phyloP scores from a whole-genome alignment of 2,113 vertebrate genomes.

The Caretta caretta region DNA sequence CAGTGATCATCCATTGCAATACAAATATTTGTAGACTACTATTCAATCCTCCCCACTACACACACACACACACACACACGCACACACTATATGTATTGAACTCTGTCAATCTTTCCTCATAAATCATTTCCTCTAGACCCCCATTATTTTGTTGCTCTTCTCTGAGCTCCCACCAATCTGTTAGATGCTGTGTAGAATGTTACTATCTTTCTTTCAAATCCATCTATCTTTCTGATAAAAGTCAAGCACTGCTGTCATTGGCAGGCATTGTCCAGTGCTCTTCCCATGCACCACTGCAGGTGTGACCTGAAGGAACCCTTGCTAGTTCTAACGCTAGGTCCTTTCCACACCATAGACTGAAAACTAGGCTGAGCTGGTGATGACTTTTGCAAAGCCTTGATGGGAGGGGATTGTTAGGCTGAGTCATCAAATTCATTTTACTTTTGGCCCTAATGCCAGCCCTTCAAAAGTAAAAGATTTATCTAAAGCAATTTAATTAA shows the following conservation, averaged over 20 bases:
- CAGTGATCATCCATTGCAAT: neutral
- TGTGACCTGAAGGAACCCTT: too few relatives aligned
- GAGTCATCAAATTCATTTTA: neutral
- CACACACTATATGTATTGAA: neutral
- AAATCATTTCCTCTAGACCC: neutral
- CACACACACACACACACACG: neutral
- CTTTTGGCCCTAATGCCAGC: neutral
- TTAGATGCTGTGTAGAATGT: neutral
- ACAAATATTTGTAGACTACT: neutral
- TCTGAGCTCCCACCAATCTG: neutral
- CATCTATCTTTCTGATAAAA: neutral
- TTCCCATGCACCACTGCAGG: too few relatives aligned
- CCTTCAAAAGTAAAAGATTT: neutral
- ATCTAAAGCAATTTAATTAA: slow-evolving; percentile 18
- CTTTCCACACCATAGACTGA: neutral
- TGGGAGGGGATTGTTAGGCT: neutral
- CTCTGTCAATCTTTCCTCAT: neutral
- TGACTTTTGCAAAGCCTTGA: neutral
- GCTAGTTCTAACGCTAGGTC: neutral
- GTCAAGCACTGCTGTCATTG: neutral
- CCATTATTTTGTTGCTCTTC: neutral
- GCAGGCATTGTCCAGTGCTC: neutral
- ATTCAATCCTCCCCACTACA: neutral
- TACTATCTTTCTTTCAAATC: neutral
- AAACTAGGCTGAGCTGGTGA: neutral